Percentiles rank a stretch among this genome's conserved stretches.
Conservation (phyloP, 2,113 vertebrate genomes). For the Nyctereutes procyonoides region DNA sequence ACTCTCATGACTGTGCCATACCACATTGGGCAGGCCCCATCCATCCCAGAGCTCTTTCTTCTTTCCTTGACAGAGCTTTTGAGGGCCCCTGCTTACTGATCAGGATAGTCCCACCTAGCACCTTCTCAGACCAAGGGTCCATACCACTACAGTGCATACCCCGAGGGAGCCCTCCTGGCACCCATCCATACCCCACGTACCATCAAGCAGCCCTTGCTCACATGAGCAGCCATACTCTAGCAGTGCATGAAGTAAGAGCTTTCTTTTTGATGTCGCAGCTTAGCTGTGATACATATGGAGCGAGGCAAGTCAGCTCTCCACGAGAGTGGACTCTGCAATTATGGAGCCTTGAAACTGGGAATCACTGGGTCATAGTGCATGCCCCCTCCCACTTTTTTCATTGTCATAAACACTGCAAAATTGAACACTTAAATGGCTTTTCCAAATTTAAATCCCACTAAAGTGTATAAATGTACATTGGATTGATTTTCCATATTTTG, state of each 20-base stretch:
- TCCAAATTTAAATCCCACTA: not conserved
- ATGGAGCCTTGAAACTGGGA: not conserved
- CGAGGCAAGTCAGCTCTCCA: not conserved
- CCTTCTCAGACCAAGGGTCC: not conserved
- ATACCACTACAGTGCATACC: not conserved
- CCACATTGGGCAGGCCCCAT: not conserved
- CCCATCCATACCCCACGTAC: not conserved
- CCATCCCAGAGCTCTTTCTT: not conserved
- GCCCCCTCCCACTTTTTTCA: not conserved
- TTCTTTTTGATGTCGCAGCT: not conserved
- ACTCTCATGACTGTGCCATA: not conserved
- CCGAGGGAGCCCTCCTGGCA: not conserved
- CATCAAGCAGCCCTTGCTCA: not conserved
- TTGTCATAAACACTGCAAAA: conserved; percentile 16
- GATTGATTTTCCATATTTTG: not conserved
- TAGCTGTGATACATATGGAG: not conserved
- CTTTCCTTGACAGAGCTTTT: not conserved
- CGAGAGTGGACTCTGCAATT: not conserved
- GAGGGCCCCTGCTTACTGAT: not conserved
- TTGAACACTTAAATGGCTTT: not conserved
- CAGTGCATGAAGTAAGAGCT: not conserved
- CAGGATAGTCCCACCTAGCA: not conserved
- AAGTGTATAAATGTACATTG: not conserved
- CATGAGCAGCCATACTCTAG: not conserved
- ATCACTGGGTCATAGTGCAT: not conserved